These are phyloP conservation scores for Pseudochirops cupreus DNA, from an alignment of 2,797 vertebrate species.

Conservation along the genomic window DNA sequence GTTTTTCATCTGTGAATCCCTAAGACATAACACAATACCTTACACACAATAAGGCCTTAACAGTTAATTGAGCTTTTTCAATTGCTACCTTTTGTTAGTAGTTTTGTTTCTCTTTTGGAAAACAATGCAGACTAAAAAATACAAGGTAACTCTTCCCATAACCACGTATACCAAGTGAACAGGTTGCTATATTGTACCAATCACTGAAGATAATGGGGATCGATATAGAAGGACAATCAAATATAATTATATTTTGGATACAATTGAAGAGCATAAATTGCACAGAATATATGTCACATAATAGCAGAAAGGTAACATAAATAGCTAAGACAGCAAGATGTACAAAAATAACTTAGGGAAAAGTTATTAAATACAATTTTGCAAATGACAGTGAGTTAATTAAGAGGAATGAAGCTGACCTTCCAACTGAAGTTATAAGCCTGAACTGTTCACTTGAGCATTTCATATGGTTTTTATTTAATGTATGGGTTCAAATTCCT, in stretches of 20 bases:
- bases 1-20: not conserved
- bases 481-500: not conserved
- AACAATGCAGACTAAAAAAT: not conserved
- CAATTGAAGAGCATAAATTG: not conserved
- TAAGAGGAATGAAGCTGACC: not conserved
- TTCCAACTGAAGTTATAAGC: constrained; percentile 6
- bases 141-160: not conserved
- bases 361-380: not conserved
- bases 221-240: not conserved
- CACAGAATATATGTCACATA: not conserved
- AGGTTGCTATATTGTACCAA: not conserved
- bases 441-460: not conserved
- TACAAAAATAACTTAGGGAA: not conserved
- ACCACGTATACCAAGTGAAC: not conserved
- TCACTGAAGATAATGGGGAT: not conserved
- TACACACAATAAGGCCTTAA: not conserved
- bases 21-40: not conserved
- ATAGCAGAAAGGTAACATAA: not conserved
- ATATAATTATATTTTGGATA: not conserved
- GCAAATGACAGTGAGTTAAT: constrained; percentile 37
- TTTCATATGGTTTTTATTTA: not conserved
- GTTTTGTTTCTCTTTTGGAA: not conserved
- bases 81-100: not conserved
- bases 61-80: not conserved
- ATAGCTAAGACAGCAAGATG: no score